These are phyloP conservation scores for Malurus cyaneus DNA, from an alignment of 2,113 vertebrate species.

Conservation along the genomic window DNA sequence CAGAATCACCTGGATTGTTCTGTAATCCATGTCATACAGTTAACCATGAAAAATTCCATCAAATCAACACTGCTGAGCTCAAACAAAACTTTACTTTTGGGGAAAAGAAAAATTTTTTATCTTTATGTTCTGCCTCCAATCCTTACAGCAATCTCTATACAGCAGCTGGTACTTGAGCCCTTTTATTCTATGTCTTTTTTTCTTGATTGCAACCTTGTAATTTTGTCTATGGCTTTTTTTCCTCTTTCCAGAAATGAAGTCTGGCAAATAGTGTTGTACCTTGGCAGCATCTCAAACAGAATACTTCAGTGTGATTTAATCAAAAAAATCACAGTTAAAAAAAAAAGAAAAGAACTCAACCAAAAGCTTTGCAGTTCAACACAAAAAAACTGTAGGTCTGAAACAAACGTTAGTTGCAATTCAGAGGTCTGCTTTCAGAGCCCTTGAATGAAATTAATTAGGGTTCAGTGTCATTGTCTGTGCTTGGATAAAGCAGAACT, in stretches of 20 bases:
- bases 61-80: not conserved
- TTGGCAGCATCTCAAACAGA: not conserved
- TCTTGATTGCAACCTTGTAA: not conserved
- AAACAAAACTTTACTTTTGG: not conserved
- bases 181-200: not conserved
- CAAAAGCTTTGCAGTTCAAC: not conserved
- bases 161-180: not conserved
- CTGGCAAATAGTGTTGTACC: not conserved
- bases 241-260: not conserved
- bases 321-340: too few species aligned
- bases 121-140: not conserved
- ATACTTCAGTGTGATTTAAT: not conserved
- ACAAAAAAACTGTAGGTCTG: not conserved
- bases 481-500: not conserved
- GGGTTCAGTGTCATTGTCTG: not conserved
- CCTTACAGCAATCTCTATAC: not conserved
- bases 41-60: not conserved
- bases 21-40: accelerated
- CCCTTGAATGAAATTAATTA: not conserved
- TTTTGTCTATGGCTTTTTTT: not conserved
- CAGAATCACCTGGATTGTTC: not conserved
- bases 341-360: not conserved
- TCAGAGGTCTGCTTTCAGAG: not conserved
- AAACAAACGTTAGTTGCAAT: not conserved
- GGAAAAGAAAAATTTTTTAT: not conserved